Evolutionary conservation across 2,797 vertebrate species (phyloP).

Genomic region (Buphagus erythrorhynchus): DNA sequence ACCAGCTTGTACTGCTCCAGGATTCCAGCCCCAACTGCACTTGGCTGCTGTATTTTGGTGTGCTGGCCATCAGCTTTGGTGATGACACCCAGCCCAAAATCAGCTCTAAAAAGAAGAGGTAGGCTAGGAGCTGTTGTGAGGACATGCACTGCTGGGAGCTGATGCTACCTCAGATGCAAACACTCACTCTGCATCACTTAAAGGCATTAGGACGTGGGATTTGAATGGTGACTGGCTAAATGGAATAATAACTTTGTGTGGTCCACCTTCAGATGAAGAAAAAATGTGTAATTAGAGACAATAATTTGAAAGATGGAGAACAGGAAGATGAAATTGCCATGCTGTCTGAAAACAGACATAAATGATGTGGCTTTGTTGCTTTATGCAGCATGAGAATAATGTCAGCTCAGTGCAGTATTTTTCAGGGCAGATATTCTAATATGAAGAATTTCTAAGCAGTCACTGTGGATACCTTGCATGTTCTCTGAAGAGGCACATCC

Average conservation of each 20-base stretch:
- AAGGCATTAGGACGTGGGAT: rapidly evolving
- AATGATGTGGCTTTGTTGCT: background rate
- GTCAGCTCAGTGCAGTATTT: background rate
- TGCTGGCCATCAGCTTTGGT: background rate
- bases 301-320: background rate
- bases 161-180: background rate
- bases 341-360: background rate
- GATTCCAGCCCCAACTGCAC: background rate
- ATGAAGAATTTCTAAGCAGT: background rate
- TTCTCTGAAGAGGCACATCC: background rate
- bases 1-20: background rate
- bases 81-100: background rate
- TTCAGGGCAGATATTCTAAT: background rate
- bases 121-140: background rate
- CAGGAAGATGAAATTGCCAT: background rate
- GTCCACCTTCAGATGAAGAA: background rate
- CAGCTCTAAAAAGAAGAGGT: background rate
- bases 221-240: background rate
- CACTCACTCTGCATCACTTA: background rate
- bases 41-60: background rate
- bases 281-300: background rate
- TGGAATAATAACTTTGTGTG: background rate
- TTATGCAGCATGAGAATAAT: background rate
- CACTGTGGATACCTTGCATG: background rate
- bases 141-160: background rate